Base-by-base conservation (phyloP, 2,797 vertebrate genomes). In the Crypturellus tataupa region DNA sequence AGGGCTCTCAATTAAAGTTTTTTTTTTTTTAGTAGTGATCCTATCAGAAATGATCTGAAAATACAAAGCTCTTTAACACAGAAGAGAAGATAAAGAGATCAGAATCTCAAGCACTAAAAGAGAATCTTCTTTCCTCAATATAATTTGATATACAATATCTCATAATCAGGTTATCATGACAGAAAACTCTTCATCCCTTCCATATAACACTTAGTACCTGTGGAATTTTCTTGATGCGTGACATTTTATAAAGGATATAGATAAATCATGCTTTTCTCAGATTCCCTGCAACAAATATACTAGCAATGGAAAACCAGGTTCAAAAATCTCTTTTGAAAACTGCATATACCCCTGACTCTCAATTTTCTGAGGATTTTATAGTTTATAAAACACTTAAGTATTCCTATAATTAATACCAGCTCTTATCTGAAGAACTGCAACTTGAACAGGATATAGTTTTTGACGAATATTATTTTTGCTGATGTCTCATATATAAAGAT, bases 31-130 rank as follows among this genome's bases (percentile, higher is more conserved):
- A 77, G 25, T 92, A 94, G 53, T 80, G 87, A 90, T 95, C 69
- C 55, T 87, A 58, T 95, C 87, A 91, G 60, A 96, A 96, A 91
- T 92, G 80, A 95, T 88, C 90, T 84, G 39, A 85, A 89, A 96
- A 94, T 23, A 42, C 35, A 44, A 63, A 79, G 35, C 25, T 75
- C 77, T 82, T 96, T 88, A 93, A 55, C 68, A 79, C 47, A 62
- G 80, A 94, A 78, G 62, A 90, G 60, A 93, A 51, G 56, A 85
- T 44, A 85, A 64, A 85, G 73, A 92, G 60, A 94, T 94, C 53
- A 94, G 47, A 82, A 85, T 92, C 72, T 60, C 71, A 84, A 76
- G 65, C 56, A 93, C 27, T 95, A 71, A 86, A 85, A 89, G 40
- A 64, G 47, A 86, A 82, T 68, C 23, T 80, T 56, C 75, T 85